Evolutionary conservation across 2,888 invertebrate genomes (phyloP), one percentile per base, ranked within the genome.

Genomic region (Mamestra brassicae): DNA sequence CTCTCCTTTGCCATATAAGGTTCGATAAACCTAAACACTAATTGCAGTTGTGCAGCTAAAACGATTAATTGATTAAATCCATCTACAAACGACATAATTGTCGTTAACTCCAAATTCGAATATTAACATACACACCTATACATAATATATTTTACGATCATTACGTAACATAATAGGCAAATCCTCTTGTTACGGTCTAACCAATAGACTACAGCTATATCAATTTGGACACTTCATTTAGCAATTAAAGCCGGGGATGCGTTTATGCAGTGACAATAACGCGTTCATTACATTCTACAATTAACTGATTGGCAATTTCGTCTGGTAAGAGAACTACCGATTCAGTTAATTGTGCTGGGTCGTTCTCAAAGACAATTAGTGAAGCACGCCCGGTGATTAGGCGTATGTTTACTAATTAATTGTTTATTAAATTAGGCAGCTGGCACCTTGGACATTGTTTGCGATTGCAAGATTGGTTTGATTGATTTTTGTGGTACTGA

Each of bases 301-400:
- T 94, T 93, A 93, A 92, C 92, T 93, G 94, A 95, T 95, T 94
- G 95, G 87, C 94, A 95, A 95, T 95, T 93, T 91, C 90, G 90
- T 87, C 89, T 89, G 84, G 92, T 91, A 89, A 89, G 76, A 89
- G 76, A 88, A 87, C 86, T 88, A 85, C 88, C 90, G 87, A 90
- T 90, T 91, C 86, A 92, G 91, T 91, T 94, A 94, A 95, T 94
- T 94, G 92, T 89, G 85, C 87, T 88, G 88, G 91, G 90, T 89
- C 90, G 92, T 92, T 91, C 91, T 91, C 92, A 93, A 92, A 92
- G 94, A 94, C 94, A 94, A 95, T 95, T 95, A 94, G 91, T 85
- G 85, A 85, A 89, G 88, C 89, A 74, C 85, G 88, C 62, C 54
- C 66, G 58, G 76, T 74, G 57, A 80, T 85, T 79, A 79, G 74